These are phyloP conservation scores for Rallus crepitans DNA, from an alignment of 2,797 vertebrate species.

Conservation along the genomic window DNA sequence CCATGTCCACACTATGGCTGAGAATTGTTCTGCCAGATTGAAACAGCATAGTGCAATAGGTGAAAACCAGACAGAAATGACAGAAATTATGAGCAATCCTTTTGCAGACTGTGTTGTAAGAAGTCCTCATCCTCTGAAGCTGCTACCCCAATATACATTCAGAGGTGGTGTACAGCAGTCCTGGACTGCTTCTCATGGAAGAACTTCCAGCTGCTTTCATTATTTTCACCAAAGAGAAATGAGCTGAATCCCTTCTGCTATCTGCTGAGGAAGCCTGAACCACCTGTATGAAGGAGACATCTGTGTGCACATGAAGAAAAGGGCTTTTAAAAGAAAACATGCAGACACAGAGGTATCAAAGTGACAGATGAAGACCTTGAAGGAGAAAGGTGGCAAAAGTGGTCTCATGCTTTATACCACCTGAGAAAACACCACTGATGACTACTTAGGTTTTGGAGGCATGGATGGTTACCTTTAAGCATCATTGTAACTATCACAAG, in stretches of 20 bases:
- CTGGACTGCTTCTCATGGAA: fast-evolving
- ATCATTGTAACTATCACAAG: neutral
- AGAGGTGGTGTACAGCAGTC: neutral
- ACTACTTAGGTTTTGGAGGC: neutral
- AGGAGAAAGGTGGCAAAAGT: fast-evolving
- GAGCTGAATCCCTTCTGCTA: neutral
- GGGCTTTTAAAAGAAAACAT: neutral
- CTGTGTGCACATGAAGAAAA: neutral
- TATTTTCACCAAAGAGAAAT: neutral
- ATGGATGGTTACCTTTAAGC: neutral
- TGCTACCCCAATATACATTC: neutral
- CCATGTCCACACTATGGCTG: fast-evolving
- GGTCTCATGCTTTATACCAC: neutral
- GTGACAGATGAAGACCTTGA: neutral
- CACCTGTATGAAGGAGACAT: fast-evolving
- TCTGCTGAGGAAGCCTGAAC: neutral
- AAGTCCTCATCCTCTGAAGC: neutral
- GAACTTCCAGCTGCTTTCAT: neutral
- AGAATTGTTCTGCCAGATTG: neutral
- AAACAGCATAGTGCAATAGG: fast-evolving
- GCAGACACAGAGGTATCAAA: neutral
- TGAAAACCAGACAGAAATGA: neutral
- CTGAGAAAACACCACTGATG: neutral
- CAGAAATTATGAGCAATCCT: neutral
- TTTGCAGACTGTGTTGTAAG: neutral